These are phyloP conservation scores for Pelosia muscerda DNA, from an alignment of 2,888 invertebrate genomes.

Conservation along the genomic window DNA sequence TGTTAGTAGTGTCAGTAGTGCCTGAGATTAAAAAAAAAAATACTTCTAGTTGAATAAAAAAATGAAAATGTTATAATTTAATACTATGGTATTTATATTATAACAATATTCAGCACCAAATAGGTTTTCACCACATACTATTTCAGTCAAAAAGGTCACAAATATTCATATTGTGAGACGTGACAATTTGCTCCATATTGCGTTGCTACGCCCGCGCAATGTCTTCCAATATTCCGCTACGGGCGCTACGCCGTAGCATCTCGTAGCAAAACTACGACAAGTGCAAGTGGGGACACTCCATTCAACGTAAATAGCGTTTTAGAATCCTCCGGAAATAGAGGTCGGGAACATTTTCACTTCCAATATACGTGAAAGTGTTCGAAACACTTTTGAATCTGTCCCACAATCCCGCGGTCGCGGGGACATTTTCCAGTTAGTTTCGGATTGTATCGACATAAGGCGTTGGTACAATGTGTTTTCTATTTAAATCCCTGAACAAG, in stretches of 20 bases:
- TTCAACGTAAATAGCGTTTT: slow-evolving; percentile 49
- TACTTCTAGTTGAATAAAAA: too few relatives aligned
- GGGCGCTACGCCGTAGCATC: slow-evolving; percentile 24
- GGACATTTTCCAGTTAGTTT: slow-evolving; percentile 4
- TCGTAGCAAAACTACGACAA: slow-evolving; percentile 36
- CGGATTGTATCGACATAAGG: slow-evolving; percentile 12
- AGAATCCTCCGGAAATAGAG: slow-evolving; percentile 49
- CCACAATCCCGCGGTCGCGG: background rate
- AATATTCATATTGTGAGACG: background rate
- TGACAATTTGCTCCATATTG: slow-evolving; percentile 24
- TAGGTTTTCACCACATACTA: background rate
- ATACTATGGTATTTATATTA: too few relatives aligned
- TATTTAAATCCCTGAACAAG: background rate
- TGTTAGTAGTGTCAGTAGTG: background rate
- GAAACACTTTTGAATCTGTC: slow-evolving; percentile 5
- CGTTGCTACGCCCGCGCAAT: slow-evolving; percentile 28
- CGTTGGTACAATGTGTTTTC: background rate
- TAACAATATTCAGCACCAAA: background rate
- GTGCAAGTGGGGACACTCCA: slow-evolving; percentile 42
- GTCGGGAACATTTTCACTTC: slow-evolving; percentile 34
- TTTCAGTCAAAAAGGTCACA: background rate
- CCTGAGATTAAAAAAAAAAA: background rate
- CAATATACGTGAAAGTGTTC: slow-evolving; percentile 32
- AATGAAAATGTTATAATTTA: background rate
- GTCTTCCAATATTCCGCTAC: slow-evolving; percentile 38